Evolutionary conservation across 37 sponge, comb jelly and placozoan genomes (phyloP), one percentile per base, ranked within the genome.

Genomic region (Haliclona indistincta): DNA sequence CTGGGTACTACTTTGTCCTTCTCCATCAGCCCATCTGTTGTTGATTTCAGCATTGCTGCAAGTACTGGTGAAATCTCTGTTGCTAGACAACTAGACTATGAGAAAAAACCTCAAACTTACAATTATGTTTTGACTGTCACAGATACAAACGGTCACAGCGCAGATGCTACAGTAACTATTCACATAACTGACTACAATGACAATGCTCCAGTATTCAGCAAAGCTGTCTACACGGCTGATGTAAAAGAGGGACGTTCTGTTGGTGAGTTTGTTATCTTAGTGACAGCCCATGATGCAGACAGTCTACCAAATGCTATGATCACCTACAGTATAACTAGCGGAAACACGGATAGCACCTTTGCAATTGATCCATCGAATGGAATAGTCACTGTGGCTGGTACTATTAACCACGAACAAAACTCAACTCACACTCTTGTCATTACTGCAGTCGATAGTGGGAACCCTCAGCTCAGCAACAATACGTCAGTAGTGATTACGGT

Each of bases 111-210:
- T 20, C 20, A 69, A 41, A 32, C 54, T 15, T 81, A 84, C 64
- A 43, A 25, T 25, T 73, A 81, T 43, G 68, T 70, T 13, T 38
- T 84, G 6, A 43, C 38, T 38, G 89, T 56, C 29, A 19, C 47
- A 2, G 85, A 84, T 47, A 32, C 78, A 13, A 13, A 1, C 4
- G 54, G 56, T n/a, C 62, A 76, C 56, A 56, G 2, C 1, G 80
- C 62, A 0, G 62, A 43, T 36, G 71, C 81, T 10, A 76, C 41
- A 32, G 61, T 88, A 1, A 38, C 42, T 3, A 84, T 88, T 41
- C 26, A 45, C 39, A 45, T 93, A 10, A 29, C 65, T 7, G 82
- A 87, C 30, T 81, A 66, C 1, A 85, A 93, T 73, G 93, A 93
- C 53, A 88, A 84, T 38, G 6, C 63, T 43, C 93, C 93, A 47